phyloP scores from a whole-genome alignment of 2,888 invertebrate genomes.

The Campoplex capitator region DNA sequence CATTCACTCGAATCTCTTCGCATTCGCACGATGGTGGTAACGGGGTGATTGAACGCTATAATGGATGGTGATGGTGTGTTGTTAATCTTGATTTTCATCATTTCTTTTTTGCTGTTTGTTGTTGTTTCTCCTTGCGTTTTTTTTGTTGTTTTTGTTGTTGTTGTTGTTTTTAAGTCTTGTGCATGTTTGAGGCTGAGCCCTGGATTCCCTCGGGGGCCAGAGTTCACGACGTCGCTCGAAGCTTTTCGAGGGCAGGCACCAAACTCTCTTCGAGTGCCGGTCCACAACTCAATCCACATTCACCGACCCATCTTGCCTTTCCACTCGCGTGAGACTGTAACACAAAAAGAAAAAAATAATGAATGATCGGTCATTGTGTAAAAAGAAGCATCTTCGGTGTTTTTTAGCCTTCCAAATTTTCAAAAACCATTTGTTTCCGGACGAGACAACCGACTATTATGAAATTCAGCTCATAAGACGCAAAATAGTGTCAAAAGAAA shows the following conservation, averaged over 20 bases:
- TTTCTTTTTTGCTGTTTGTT: constrained; percentile 35
- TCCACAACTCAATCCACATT: constrained; percentile 86
- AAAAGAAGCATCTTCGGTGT: neutral
- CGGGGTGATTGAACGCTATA: constrained; percentile 68
- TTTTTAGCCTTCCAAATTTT: too few relatives aligned
- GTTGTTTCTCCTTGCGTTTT: constrained; percentile 37
- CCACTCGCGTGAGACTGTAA: constrained; percentile 90
- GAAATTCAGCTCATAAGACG: neutral
- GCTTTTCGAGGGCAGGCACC: constrained; percentile 82
- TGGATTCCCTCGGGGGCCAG: constrained; percentile 67
- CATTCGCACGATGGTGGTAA: constrained; percentile 73
- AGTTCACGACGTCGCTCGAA: constrained; percentile 84
- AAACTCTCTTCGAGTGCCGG: constrained; percentile 84
- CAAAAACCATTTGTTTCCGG: neutral
- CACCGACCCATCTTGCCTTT: constrained; percentile 90
- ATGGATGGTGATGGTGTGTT: constrained; percentile 81
- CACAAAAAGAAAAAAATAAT: constrained; percentile 68
- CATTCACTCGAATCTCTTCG: constrained; percentile 73
- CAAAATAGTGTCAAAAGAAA: neutral
- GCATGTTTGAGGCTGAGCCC: constrained; percentile 70
- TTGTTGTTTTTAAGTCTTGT: constrained; percentile 71
- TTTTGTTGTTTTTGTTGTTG: constrained; percentile 40
- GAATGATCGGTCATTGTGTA: neutral
- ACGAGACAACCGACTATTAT: neutral
- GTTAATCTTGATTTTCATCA: constrained; percentile 69